Percentiles rank a stretch among this genome's conserved stretches.
phyloP scores from a whole-genome alignment of 1,140 invertebrate species.

The Bursaphelenchus mucronatus region DNA sequence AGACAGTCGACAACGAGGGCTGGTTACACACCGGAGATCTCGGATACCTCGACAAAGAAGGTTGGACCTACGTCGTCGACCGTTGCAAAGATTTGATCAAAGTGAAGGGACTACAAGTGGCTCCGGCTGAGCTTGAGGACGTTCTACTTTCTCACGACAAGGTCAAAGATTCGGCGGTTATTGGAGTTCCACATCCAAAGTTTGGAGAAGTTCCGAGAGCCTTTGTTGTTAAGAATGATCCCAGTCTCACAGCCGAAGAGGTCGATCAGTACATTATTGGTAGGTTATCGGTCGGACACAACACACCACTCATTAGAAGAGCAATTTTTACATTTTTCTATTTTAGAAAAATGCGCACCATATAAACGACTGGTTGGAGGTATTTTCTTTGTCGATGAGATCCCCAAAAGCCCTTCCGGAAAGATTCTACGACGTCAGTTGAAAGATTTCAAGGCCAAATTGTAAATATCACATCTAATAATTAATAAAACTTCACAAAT shows the following conservation, averaged over 20 bases:
- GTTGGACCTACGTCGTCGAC: constrained; percentile 71
- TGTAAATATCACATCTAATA: too few species aligned
- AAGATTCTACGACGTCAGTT: constrained; percentile 70
- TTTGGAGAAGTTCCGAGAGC: constrained; percentile 75
- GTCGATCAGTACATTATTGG: constrained; percentile 46
- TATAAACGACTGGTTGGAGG: constrained; percentile 64
- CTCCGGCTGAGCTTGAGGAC: constrained; percentile 79
- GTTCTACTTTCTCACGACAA: constrained; percentile 71
- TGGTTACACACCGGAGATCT: constrained; percentile 76
- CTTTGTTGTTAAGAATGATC: constrained; percentile 70
- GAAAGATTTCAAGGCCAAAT: constrained; percentile 33
- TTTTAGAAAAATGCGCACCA: constrained; percentile 32
- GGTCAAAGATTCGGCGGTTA: constrained; percentile 75
- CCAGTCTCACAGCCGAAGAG: constrained; percentile 40
- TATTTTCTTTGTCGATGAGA: constrained; percentile 68
- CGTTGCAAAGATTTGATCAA: constrained; percentile 83
- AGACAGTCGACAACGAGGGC: constrained; percentile 69
- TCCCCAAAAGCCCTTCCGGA: constrained; percentile 72
- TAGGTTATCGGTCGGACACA: constrained; percentile 18
- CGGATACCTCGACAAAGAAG: constrained; percentile 71
- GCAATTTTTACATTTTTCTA: neutral
- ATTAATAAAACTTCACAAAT: too few species aligned
- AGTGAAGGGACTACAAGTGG: constrained; percentile 77
- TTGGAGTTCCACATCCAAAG: constrained; percentile 72
- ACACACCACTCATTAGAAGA: neutral